phyloP scores from a whole-genome alignment of 2,113 vertebrate species.

The Copsychus sechellarum region DNA sequence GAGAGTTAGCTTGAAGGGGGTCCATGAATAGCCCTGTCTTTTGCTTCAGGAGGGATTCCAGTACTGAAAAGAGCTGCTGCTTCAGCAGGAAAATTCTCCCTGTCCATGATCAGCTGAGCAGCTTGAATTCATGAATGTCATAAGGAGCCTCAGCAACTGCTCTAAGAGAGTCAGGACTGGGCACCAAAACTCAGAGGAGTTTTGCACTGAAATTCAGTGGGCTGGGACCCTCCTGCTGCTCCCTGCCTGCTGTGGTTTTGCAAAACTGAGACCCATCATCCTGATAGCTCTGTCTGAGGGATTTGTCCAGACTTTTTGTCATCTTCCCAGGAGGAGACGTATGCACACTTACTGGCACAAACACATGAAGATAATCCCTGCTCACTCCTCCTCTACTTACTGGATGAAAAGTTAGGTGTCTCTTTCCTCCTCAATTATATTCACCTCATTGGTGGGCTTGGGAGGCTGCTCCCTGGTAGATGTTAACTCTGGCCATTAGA shows the following conservation, averaged over 20 bases:
- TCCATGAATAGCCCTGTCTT: background rate
- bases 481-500: slow-evolving; percentile 23
- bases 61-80: background rate
- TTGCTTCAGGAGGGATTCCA: background rate
- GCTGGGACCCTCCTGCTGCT: background rate
- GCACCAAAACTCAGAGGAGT: background rate
- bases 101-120: background rate
- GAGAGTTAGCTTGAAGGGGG: background rate
- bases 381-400: background rate
- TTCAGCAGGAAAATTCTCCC: background rate
- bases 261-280: background rate
- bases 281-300: background rate
- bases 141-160: background rate
- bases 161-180: background rate
- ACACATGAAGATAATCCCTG: background rate
- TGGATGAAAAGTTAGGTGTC: background rate
- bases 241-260: background rate
- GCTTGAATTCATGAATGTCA: background rate
- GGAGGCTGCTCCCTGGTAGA: background rate
- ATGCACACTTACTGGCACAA: background rate
- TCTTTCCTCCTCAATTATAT: background rate
- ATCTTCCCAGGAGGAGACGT: fast-evolving
- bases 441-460: background rate
- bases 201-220: background rate
- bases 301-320: background rate